Evolutionary conservation across 2,797 vertebrate genomes (phyloP).

Genomic region (Mallotus villosus): DNA sequence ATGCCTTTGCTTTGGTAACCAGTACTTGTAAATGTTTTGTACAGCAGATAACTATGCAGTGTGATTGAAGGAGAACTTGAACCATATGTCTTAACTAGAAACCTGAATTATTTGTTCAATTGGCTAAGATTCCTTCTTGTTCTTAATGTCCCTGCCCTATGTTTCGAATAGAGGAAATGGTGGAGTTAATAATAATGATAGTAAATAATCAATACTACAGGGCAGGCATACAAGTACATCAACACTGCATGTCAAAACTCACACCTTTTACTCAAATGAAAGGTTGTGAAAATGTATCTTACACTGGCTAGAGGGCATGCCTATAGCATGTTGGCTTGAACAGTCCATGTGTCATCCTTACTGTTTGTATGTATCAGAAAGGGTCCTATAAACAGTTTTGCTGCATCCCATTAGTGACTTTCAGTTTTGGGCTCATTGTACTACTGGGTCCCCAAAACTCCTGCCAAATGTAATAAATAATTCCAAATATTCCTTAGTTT

Average conservation of each 20-base stretch:
- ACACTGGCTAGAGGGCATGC: conserved; percentile 47
- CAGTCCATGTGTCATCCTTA: conserved; percentile 46
- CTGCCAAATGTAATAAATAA: conserved; percentile 11
- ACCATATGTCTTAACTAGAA: conserved; percentile 56
- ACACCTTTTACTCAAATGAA: conserved; percentile 22
- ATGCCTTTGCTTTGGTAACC: conserved; percentile 37
- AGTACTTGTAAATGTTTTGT: conserved; percentile 59
- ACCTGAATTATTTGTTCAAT: conserved; percentile 22
- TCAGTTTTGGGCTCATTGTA: conserved; percentile 1
- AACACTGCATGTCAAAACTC: conserved; percentile 50
- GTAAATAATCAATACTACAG: too few species aligned
- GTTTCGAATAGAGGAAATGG: conserved; percentile 31
- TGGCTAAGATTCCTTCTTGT: conserved; percentile 61
- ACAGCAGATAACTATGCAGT: conserved; percentile 40
- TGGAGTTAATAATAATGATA: conserved; percentile 15
- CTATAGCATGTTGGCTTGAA: conserved; percentile 52
- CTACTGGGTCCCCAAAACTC: conserved; percentile 27
- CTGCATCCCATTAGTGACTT: conserved; percentile 13
- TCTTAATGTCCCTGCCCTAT: conserved; percentile 45
- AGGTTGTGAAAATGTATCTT: conserved; percentile 39
- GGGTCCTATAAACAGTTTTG: background rate
- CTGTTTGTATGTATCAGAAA: conserved; percentile 24
- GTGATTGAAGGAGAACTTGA: conserved; percentile 13
- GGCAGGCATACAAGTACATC: conserved; percentile 3
- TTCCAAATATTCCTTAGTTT: conserved; percentile 20